phyloP scores from a whole-genome alignment of 2,888 invertebrate species.

The Drosophila setosimentum region DNA sequence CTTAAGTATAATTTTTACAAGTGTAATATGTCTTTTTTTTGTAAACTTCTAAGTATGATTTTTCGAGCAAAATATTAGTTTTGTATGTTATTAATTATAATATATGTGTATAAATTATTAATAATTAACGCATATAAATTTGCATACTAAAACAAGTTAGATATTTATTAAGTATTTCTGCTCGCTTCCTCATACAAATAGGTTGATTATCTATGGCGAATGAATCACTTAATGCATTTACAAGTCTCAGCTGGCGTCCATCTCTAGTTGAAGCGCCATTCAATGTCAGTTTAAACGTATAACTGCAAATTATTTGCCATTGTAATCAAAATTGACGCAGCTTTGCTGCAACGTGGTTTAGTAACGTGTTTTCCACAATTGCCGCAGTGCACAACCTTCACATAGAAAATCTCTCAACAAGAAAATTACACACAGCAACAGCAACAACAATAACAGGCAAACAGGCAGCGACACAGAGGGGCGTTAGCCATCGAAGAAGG shows the following conservation, averaged over 20 bases:
- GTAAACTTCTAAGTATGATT: neutral
- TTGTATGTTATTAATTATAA: neutral
- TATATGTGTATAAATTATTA: too few relatives aligned
- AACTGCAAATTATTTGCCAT: constrained; percentile 78
- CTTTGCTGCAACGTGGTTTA: constrained; percentile 20
- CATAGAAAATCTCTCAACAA: constrained; percentile 84
- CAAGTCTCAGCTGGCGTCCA: constrained; percentile 12
- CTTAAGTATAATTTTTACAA: neutral
- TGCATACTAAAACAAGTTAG: neutral
- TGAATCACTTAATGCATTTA: constrained; percentile 7
- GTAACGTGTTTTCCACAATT: constrained; percentile 44
- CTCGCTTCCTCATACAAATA: neutral
- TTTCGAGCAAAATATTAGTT: neutral
- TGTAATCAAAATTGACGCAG: constrained; percentile 68
- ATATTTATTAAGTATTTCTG: neutral
- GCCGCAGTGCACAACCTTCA: constrained; percentile 75
- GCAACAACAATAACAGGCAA: constrained; percentile 5
- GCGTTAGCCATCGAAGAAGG: constrained; percentile 27
- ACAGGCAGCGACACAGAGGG: constrained; percentile 23
- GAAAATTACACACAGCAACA: constrained; percentile 76
- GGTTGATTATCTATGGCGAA: too few relatives aligned
- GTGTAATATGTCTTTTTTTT: neutral
- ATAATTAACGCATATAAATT: neutral
- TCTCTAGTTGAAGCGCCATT: constrained; percentile 30
- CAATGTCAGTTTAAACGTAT: constrained; percentile 72